Evolutionary conservation across 1,140 invertebrate species (phyloP), one percentile per base, ranked within the genome.

Genomic region (Leptopilina clavipes): DNA sequence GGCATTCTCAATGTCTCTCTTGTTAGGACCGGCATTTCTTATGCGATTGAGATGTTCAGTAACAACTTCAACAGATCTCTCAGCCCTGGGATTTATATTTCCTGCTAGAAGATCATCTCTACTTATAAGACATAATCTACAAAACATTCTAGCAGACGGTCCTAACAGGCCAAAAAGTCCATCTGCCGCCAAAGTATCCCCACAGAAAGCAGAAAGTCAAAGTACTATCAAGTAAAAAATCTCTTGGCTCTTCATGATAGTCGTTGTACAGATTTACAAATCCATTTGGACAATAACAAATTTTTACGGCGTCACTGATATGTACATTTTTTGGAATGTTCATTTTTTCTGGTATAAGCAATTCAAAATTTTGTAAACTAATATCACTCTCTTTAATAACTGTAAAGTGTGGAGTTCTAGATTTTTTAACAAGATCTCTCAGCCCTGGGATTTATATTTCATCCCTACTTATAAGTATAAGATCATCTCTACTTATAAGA

Each of bases 181-280:
- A 72, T 82, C 76, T 7, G 76, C 74, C 7, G 81, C 81, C 22
- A 82, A 70, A 12, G 45, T 72, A 71, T 82, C 76, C 3, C 74
- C 81, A 76, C 74, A 78, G 59, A 81, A 81, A n/a, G 70, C 56
- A 52, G 71, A 18, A 54, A 7, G n/a, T 9, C 1, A 54, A 31
- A 31, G 25, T n/a, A 12, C 3, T 17, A 12, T 18, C 6, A 17
- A 17, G n/a, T 17, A 17, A 18, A 18, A 17, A 17, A 8, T n/a
- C 6, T 6, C 7, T 54, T 31, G 25, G 25, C 18, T 18, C 1
- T 11, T 18, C 18, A 18, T 54, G 8, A 54, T n/a, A 40, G 5
- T 40, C 9, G 9, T 54, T 8, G 1, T 54, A 54, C 17, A 18
- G 8, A 54, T 18, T 17, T 18, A 17, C n/a, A 54, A 7, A 1